Evolutionary conservation across 2,113 vertebrate genomes (phyloP).

Genomic region (Dicentrarchus labrax): DNA sequence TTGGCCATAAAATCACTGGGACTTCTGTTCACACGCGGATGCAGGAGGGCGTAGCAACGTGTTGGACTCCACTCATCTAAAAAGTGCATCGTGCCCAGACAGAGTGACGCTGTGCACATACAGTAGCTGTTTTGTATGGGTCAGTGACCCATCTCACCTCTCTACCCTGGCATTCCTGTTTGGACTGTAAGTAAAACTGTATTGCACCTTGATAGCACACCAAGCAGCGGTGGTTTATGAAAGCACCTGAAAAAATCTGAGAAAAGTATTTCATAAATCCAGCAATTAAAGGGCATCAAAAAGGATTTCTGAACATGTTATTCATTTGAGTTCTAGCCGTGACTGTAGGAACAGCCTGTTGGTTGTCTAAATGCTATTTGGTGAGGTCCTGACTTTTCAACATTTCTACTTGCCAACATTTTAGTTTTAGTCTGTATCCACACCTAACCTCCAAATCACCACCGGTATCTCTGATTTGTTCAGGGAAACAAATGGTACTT

Average conservation of each 20-base stretch:
- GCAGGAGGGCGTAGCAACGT: slow-evolving; percentile 24
- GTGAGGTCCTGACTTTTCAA: no score
- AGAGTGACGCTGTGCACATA: slow-evolving; percentile 57
- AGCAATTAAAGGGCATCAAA: background rate
- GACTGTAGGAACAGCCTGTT: background rate
- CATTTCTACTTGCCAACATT: no score
- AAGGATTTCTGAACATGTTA: background rate
- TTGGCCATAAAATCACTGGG: slow-evolving; percentile 56
- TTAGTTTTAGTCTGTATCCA: no score
- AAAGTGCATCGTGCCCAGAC: slow-evolving; percentile 50
- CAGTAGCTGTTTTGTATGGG: slow-evolving; percentile 62
- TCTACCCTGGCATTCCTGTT: slow-evolving; percentile 49
- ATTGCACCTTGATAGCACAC: background rate
- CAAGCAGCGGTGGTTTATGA: background rate
- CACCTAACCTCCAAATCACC: no score
- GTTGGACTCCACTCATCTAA: slow-evolving; percentile 35
- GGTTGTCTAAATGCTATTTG: no score
- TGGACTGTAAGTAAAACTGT: slow-evolving; percentile 7
- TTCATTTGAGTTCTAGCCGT: background rate
- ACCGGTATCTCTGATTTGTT: no score
- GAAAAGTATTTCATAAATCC: slow-evolving; percentile 3
- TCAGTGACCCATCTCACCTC: slow-evolving; percentile 46
- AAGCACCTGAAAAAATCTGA: background rate
- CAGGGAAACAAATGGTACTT: no score
- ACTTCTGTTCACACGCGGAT: slow-evolving; percentile 59